These are phyloP conservation scores for Drosophila leontia DNA, from an alignment of 1,140 invertebrate species.

Conservation along the genomic window DNA sequence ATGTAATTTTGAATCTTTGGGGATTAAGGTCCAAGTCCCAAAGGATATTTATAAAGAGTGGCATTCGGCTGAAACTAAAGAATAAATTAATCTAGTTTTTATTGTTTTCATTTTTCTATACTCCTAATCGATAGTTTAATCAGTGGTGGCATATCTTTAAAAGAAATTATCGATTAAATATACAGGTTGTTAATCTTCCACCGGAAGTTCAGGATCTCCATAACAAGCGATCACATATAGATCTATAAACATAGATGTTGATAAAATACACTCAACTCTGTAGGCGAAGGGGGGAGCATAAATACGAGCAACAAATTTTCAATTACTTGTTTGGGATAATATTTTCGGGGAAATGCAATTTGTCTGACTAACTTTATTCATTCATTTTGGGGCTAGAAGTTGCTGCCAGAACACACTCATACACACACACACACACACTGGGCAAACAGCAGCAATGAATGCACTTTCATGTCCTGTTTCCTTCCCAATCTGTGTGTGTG, in stretches of 20 bases:
- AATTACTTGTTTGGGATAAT: slow-evolving; percentile 81
- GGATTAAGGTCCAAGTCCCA: too few relatives aligned
- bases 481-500: slow-evolving; percentile 16
- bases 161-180: background rate
- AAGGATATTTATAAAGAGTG: too few relatives aligned
- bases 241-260: background rate
- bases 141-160: background rate
- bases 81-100: background rate
- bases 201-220: background rate
- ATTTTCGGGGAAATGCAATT: slow-evolving; percentile 79
- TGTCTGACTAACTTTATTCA: slow-evolving; percentile 81
- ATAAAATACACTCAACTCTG: background rate
- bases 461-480: slow-evolving; percentile 55
- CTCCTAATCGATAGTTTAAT: background rate
- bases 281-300: slow-evolving; percentile 29
- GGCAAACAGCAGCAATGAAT: slow-evolving; percentile 71
- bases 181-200: background rate
- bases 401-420: slow-evolving; percentile 44
- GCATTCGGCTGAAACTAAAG: too few relatives aligned
- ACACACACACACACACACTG: slow-evolving; percentile 13
- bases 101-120: background rate
- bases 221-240: background rate
- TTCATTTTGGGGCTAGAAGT: slow-evolving; percentile 73
- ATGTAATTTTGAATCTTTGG: background rate
- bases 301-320: slow-evolving; percentile 77